phyloP scores from a whole-genome alignment of 2,797 vertebrate genomes.

The Halcyon leucocephala region DNA sequence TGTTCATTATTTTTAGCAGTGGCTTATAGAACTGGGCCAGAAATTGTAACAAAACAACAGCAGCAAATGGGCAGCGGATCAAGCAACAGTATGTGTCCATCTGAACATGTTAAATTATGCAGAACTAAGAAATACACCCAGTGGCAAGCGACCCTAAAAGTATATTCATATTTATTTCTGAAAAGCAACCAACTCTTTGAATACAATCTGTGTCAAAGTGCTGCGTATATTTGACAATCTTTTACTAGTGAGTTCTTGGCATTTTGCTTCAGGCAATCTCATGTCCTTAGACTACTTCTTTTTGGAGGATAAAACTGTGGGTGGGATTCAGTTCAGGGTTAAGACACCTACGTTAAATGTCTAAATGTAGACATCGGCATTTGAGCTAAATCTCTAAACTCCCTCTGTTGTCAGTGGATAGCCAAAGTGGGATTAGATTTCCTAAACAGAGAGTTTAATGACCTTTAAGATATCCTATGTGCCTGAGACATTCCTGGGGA shows the following conservation, averaged over 20 bases:
- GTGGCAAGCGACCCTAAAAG: neutral
- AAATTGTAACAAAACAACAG: neutral
- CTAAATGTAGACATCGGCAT: constrained; percentile 35
- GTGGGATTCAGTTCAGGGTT: constrained; percentile 37
- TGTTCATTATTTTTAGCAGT: neutral
- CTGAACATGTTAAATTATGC: neutral
- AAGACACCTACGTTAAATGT: constrained; percentile 27
- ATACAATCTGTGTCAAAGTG: constrained; percentile 39
- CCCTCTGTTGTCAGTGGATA: neutral
- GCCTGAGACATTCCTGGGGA: neutral
- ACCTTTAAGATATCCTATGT: neutral
- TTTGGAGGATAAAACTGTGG: neutral
- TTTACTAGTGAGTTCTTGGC: constrained; percentile 30
- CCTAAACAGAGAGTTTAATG: neutral
- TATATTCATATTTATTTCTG: neutral
- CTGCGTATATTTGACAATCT: constrained; percentile 12
- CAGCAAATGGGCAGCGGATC: neutral
- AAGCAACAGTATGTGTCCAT: neutral
- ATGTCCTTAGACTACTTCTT: constrained; percentile 27
- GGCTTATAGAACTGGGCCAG: neutral
- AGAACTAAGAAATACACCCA: neutral
- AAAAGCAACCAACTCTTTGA: constrained; percentile 15
- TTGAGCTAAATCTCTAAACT: constrained; percentile 17
- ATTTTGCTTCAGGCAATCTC: constrained; percentile 34
- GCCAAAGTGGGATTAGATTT: neutral